Base-by-base conservation (phyloP, 2,888 invertebrate genomes). In the Meganola albula region DNA sequence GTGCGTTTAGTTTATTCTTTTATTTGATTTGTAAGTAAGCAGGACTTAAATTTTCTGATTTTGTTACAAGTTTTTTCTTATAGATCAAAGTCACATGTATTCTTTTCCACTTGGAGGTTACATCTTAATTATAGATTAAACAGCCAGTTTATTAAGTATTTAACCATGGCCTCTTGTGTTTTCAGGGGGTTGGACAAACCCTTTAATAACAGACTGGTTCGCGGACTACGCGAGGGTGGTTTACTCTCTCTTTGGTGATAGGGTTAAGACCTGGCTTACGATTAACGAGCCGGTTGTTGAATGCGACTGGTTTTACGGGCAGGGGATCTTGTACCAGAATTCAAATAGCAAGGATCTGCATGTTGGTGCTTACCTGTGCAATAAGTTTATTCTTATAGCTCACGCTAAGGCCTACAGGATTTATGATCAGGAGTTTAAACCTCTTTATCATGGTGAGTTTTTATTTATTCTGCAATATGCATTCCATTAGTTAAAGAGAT, bases 191-290 rank as follows among this genome's bases (percentile, higher is more conserved):
- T 91, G 90, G 90, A 70, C 87, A 0, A 91, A 90, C 58, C 86
- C 88, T 0, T 70, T 87, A 29, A 86, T 90, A 0, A 74, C 83
- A 8, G 85, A 88, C 9, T 79, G 88, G 61, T 90, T 89, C 50
- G 79, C 70, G 20, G 88, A 90, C 40, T 91, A 88, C 53, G 88
- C 90, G 0, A 73, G 80, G 10, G 48, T 90, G 0, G 63, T 87
- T 1, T 87, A 83, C 52, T 69, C 76, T 4, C 68, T 88, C 41
- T 90, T 82, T 45, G 91, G 88, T 0, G 87, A 88, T 46, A 80
- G 89, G 20, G 88, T 91, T 0, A 87, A 80, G 57, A 69, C 78
- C 22, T 93, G 92, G 92, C 85, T 91, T 1, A 93, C 93, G 0
- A 77, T 93, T 23, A 93, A 93, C 58, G 93, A 93, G 50, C 91